phyloP scores from a whole-genome alignment of 2,888 invertebrate species.

The Andricus quercusramuli region DNA sequence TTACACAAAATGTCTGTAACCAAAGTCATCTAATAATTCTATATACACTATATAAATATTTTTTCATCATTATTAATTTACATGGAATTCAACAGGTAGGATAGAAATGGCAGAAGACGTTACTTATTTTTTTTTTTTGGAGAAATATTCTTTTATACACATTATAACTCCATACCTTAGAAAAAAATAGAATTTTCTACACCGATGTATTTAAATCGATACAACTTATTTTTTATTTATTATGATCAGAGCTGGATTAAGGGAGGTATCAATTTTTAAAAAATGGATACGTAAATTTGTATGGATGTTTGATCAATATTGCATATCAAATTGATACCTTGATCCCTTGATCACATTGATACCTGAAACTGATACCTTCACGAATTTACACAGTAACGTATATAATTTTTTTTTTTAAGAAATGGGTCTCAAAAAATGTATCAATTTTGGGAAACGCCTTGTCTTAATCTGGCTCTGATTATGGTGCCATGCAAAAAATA shows the following conservation, averaged over 20 bases:
- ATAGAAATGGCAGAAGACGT: constrained; percentile 19
- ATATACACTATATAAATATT: constrained; percentile 7
- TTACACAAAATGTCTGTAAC: neutral
- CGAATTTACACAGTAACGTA: too few species aligned
- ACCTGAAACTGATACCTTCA: too few species aligned
- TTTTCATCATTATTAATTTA: constrained; percentile 10
- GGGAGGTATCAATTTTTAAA: too few species aligned
- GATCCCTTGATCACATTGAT: too few species aligned
- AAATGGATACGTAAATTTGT: too few species aligned
- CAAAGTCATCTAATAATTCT: neutral
- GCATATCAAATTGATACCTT: too few species aligned
- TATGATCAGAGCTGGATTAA: neutral
- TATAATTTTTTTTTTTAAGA: too few species aligned
- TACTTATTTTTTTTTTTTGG: constrained; percentile 13
- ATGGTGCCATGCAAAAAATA: neutral
- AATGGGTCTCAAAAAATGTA: too few species aligned
- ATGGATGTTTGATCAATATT: too few species aligned
- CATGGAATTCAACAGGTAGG: neutral
- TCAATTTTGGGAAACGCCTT: too few species aligned
- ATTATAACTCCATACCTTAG: constrained; percentile 23
- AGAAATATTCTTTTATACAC: constrained; percentile 28
- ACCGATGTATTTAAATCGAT: constrained; percentile 9
- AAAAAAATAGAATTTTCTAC: constrained; percentile 30
- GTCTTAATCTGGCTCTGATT: too few species aligned
- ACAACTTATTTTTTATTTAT: constrained; percentile 9